Evolutionary conservation across 2,888 invertebrate species (phyloP).

Genomic region (Orchestes rusci): DNA sequence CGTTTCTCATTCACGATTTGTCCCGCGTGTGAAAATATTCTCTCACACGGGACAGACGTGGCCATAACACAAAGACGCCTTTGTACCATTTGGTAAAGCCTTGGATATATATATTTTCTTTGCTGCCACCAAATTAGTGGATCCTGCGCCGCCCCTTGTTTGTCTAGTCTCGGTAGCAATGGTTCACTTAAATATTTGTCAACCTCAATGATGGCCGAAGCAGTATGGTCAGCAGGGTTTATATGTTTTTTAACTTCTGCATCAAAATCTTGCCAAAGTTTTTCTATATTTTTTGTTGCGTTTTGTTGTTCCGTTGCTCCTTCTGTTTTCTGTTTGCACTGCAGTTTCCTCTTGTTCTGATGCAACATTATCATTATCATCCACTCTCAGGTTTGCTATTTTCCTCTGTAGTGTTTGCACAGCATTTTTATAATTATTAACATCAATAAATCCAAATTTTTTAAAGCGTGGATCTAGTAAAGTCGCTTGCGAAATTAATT

Average conservation of each 20-base stretch:
- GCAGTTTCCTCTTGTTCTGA: background rate
- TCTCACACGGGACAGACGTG: constrained; percentile 11
- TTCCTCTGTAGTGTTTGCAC: background rate
- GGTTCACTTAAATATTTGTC: constrained; percentile 16
- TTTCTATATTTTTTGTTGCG: no score
- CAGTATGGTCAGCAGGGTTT: no score
- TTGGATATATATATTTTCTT: constrained; percentile 11
- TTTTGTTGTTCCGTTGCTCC: background rate
- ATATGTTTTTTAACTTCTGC: no score
- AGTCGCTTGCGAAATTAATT: background rate
- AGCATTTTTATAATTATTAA: background rate
- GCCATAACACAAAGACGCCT: constrained; percentile 11
- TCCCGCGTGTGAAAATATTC: constrained; percentile 6
- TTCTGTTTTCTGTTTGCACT: background rate
- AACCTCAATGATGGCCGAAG: constrained; percentile 13
- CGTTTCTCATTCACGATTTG: constrained; percentile 7
- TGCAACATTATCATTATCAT: no score
- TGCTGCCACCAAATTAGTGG: constrained; percentile 14
- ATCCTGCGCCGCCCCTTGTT: no score
- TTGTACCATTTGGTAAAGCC: constrained; percentile 9
- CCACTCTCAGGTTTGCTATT: background rate
- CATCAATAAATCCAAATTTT: background rate
- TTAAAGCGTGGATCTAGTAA: background rate
- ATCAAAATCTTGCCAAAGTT: no score
- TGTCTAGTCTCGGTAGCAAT: constrained; percentile 11